Conservation (phyloP, 1,140 invertebrate species). For the Diorhabda elongata region DNA sequence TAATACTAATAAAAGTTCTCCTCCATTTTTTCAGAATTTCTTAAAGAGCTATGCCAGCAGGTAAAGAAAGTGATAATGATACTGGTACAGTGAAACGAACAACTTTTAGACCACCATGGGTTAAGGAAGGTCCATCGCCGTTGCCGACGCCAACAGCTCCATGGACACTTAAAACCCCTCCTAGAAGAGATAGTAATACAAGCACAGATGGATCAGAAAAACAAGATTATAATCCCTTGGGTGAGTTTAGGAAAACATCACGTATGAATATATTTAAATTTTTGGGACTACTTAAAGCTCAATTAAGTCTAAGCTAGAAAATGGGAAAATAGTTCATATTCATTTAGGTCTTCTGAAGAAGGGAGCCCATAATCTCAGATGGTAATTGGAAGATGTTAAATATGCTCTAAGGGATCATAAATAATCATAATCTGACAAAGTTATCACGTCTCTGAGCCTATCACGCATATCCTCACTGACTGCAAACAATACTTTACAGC, state of each 20-base stretch:
- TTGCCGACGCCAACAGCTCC: conserved; percentile 56
- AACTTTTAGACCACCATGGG: conserved; percentile 76
- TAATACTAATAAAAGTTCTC: neutral
- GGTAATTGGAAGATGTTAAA: too few relatives aligned
- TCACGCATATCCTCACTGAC: too few relatives aligned
- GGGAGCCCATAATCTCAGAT: too few relatives aligned
- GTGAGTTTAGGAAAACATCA: conserved; percentile 31
- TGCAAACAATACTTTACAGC: too few relatives aligned
- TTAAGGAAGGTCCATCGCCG: conserved; percentile 64
- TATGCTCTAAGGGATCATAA: too few relatives aligned
- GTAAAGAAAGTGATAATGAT: conserved; percentile 27
- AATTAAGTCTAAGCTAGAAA: too few relatives aligned
- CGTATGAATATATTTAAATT: too few relatives aligned
- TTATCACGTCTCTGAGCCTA: too few relatives aligned
- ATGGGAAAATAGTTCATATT: too few relatives aligned
- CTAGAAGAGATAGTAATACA: conserved; percentile 34
- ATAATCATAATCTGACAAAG: too few relatives aligned
- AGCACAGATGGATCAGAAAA: conserved; percentile 34
- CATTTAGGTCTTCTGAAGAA: too few relatives aligned
- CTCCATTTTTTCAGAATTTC: conserved; percentile 21
- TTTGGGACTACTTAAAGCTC: too few relatives aligned
- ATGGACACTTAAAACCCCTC: conserved; percentile 54
- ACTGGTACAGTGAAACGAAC: conserved; percentile 47
- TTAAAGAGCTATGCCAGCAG: conserved; percentile 35
- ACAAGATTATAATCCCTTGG: conserved; percentile 46